Evolutionary conservation across 2,888 invertebrate species (phyloP).

Genomic region (Frankliniella fusca): DNA sequence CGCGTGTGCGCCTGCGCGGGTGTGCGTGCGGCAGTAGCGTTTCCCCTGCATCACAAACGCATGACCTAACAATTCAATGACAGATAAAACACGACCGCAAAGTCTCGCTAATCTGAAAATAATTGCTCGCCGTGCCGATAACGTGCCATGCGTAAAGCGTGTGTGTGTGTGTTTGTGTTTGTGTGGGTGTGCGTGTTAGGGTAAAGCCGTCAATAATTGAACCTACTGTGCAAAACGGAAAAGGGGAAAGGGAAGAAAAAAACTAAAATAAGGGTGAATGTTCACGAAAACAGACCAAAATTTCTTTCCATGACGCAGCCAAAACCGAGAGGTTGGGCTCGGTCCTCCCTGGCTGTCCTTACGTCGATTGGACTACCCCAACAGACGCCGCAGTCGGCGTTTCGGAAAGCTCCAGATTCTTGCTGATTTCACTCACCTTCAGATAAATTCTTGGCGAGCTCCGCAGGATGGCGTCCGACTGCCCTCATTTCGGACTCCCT

Average conservation of each 20-base stretch:
- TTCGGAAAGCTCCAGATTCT: no score
- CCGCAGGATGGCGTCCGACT: no score
- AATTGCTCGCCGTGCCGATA: background rate
- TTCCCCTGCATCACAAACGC: background rate
- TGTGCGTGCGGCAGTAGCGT: background rate
- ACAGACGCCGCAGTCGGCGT: no score
- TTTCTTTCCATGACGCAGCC: no score
- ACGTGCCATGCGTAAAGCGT: background rate
- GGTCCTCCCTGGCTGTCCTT: no score
- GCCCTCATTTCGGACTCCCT: no score
- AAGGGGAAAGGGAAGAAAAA: background rate
- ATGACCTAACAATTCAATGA: conserved; percentile 6
- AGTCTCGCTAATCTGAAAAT: conserved; percentile 20
- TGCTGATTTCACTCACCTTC: no score
- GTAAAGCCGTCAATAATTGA: background rate
- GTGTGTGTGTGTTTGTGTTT: background rate
- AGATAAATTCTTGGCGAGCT: no score
- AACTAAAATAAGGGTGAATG: background rate
- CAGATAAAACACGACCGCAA: background rate
- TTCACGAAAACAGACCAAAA: no score
- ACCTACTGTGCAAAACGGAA: background rate
- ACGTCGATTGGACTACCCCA: no score
- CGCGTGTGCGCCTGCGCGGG: background rate
- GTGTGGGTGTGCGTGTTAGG: background rate
- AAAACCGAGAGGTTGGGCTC: no score